phyloP scores from a whole-genome alignment of 2,113 vertebrate genomes.

The Loxodonta africana region DNA sequence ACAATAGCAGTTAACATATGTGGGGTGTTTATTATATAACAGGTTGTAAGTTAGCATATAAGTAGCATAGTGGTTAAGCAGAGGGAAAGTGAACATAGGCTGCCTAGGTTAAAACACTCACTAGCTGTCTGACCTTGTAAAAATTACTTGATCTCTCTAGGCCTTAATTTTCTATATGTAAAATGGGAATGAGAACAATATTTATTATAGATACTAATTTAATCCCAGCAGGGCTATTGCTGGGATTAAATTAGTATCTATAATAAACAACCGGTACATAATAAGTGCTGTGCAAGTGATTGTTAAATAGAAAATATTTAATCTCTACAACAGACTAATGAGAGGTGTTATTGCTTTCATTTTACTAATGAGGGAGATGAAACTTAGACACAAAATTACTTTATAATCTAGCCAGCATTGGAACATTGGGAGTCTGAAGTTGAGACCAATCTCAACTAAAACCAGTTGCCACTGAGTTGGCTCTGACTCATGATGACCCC shows the following conservation, averaged over 20 bases:
- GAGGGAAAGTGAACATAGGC: background rate
- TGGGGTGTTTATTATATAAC: background rate
- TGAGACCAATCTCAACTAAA: background rate
- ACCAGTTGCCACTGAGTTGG: no score
- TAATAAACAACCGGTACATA: background rate
- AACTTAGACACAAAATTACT: background rate
- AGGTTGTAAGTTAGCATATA: background rate
- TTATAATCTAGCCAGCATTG: background rate
- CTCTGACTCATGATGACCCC: no score
- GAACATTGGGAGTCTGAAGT: background rate
- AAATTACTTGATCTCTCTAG: background rate
- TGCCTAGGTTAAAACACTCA: background rate
- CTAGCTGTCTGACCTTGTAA: background rate
- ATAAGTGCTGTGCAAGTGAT: background rate
- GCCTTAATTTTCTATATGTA: no score
- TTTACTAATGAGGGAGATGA: background rate
- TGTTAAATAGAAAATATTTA: background rate
- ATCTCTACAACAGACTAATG: background rate
- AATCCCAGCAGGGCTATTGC: background rate
- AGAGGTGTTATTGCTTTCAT: no score
- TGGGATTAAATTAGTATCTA: background rate
- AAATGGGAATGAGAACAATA: background rate
- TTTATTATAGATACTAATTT: no score
- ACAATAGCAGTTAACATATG: background rate
- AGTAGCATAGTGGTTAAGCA: background rate